phyloP scores from a whole-genome alignment of 2,113 vertebrate species.

The Archocentrus centrarchus region DNA sequence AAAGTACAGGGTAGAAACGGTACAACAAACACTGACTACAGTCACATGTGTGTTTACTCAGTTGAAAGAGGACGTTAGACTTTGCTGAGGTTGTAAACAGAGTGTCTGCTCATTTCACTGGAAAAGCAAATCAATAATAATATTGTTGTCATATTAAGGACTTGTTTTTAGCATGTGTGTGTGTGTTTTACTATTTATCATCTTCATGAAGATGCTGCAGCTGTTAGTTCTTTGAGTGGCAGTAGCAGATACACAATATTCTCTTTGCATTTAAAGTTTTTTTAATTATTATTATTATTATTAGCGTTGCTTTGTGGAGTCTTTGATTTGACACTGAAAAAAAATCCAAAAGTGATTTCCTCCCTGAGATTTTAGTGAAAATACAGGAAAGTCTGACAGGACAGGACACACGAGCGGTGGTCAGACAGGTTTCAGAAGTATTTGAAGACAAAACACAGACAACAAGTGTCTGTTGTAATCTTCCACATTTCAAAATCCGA shows the following conservation, averaged over 20 bases:
- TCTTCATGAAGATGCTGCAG: background rate
- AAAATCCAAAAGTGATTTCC: background rate
- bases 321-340: background rate
- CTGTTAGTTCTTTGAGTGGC: background rate
- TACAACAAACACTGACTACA: slow-evolving; percentile 46
- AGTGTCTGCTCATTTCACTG: background rate
- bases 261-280: background rate
- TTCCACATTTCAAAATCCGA: background rate
- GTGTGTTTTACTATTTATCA: background rate
- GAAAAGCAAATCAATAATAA: slow-evolving; percentile 10
- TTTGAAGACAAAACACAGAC: background rate
- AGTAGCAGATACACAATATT: background rate
- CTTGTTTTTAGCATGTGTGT: background rate
- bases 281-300: background rate
- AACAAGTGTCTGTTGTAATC: background rate
- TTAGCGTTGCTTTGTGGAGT: background rate
- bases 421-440: background rate
- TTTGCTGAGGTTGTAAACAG: background rate
- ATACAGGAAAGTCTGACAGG: background rate
- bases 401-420: background rate
- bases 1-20: slow-evolving; percentile 53
- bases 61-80: slow-evolving; percentile 2
- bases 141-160: background rate
- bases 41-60: slow-evolving; percentile 36
- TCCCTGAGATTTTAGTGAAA: background rate